A percentile compares a stretch with the other conserved stretches of the same genome.
Conservation (phyloP, 1,140 invertebrate species). For the Gyrodactylus salaris region DNA sequence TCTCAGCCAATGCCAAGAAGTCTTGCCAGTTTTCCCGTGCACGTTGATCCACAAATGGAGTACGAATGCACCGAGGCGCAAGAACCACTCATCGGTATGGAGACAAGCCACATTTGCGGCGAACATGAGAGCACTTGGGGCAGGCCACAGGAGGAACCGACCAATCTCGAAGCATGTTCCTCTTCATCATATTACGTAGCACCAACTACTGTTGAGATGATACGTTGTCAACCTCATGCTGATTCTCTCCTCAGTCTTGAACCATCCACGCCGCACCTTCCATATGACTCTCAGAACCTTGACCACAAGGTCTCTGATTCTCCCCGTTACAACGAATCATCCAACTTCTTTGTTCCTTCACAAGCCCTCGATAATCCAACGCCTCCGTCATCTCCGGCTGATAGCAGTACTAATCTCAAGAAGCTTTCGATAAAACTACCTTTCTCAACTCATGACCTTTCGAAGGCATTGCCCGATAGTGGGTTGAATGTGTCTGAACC, state of each 20-base stretch:
- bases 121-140: not conserved
- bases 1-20: no score
- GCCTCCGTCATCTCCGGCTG: not conserved
- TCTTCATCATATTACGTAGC: no score
- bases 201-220: no score
- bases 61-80: not conserved
- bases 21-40: no score
- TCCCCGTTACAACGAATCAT: not conserved
- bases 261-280: no score
- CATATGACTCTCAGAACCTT: no score
- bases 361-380: not conserved
- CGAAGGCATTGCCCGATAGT: no score
- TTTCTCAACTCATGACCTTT: not conserved
- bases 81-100: no score
- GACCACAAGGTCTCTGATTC: not conserved
- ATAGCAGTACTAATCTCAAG: not conserved
- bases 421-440: not conserved
- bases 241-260: no score
- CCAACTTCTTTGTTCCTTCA: not conserved
- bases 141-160: not conserved
- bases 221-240: no score
- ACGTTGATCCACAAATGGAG: no score
- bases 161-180: not conserved
- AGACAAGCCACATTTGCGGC: not conserved
- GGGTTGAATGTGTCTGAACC: no score